phyloP scores from a whole-genome alignment of 2,113 vertebrate genomes.

The Nannobrachium achirus region DNA sequence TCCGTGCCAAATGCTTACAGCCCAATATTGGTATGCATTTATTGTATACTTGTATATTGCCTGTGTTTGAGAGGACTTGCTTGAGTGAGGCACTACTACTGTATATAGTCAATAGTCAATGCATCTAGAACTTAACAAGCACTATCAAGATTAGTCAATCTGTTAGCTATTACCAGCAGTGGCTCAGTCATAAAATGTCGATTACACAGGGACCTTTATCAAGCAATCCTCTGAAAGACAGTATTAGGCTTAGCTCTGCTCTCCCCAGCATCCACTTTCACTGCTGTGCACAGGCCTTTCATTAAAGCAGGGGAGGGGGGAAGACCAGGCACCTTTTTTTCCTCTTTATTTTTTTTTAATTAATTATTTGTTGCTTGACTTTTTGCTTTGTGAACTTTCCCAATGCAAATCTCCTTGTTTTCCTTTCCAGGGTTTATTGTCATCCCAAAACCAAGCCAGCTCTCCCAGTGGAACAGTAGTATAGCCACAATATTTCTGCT shows the following conservation, averaged over 20 bases:
- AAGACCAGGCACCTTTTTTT: slow-evolving; percentile 20
- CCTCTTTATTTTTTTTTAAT: slow-evolving; percentile 14
- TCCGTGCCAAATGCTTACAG: slow-evolving; percentile 33
- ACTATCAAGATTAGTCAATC: slow-evolving; percentile 4
- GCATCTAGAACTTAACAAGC: slow-evolving; percentile 4
- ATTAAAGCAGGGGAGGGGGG: slow-evolving; percentile 20
- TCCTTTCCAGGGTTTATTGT: slow-evolving; percentile 93
- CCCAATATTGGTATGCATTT: slow-evolving; percentile 20
- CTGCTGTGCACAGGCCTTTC: slow-evolving; percentile 27
- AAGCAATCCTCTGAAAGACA: slow-evolving; percentile 32
- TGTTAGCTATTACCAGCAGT: background rate
- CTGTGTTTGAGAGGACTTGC: slow-evolving; percentile 43
- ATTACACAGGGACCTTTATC: slow-evolving; percentile 45
- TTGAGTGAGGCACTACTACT: slow-evolving; percentile 22
- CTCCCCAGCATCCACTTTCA: slow-evolving; percentile 21
- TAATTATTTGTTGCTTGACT: slow-evolving; percentile 59
- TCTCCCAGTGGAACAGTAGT: slow-evolving; percentile 96
- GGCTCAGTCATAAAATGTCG: background rate
- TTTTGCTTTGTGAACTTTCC: slow-evolving; percentile 70
- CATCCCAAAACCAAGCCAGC: slow-evolving; percentile 94
- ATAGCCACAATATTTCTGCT: slow-evolving; percentile 88
- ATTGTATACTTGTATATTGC: slow-evolving; percentile 27
- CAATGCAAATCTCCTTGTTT: slow-evolving; percentile 83
- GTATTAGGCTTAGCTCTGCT: slow-evolving; percentile 24
- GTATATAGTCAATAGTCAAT: slow-evolving; percentile 2